phyloP scores from a whole-genome alignment of 2,113 vertebrate genomes.

The Motacilla tschutschensis region DNA sequence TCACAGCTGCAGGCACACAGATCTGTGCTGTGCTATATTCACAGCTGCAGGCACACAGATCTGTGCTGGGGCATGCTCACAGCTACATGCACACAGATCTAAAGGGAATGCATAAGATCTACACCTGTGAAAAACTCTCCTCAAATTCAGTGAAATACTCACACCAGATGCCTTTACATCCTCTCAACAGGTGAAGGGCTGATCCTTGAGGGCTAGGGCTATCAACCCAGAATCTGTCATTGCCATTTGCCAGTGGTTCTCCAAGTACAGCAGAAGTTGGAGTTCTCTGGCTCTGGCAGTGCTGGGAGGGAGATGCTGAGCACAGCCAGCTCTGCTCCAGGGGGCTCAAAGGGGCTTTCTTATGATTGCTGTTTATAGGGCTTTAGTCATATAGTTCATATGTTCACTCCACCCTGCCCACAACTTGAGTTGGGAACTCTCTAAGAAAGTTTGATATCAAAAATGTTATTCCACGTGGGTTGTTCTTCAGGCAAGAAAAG shows the following conservation, averaged over 20 bases:
- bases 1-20: not conserved
- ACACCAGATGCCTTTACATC: not conserved
- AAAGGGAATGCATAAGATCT: no score
- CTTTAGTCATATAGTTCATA: not conserved
- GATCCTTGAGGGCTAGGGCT: not conserved
- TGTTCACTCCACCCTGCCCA: not conserved
- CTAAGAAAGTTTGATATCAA: not conserved
- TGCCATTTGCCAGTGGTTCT: not conserved
- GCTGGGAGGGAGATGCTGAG: not conserved
- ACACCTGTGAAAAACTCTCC: not conserved
- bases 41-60: no score
- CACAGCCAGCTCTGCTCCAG: not conserved
- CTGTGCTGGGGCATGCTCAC: no score
- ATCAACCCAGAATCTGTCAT: no score
- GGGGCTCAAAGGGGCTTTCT: not conserved
- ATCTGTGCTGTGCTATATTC: no score
- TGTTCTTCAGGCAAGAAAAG: not conserved
- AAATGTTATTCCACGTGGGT: not conserved
- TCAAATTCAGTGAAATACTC: not conserved
- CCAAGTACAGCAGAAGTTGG: not conserved
- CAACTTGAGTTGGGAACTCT: not conserved
- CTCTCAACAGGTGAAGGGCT: not conserved
- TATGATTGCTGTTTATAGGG: not conserved
- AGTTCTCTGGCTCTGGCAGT: not conserved
- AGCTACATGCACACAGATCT: not conserved